A percentile compares a stretch with the other conserved stretches of the same genome.
Conservation (phyloP, 2,888 invertebrate genomes). For the Galerucella calmariensis region DNA sequence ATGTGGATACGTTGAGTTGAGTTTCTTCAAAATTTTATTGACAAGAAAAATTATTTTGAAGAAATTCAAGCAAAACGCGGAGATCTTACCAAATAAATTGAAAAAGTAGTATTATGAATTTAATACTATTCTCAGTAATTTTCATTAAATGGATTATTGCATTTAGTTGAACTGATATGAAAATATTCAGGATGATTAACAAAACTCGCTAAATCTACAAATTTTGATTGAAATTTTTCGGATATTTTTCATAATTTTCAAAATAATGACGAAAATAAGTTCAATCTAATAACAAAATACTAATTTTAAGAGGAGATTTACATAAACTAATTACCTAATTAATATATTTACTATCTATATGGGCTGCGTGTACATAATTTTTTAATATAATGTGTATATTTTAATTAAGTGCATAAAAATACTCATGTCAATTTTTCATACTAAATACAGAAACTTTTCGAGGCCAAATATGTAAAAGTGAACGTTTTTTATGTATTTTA, state of each 20-base stretch:
- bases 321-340: conserved; percentile 9
- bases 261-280: not conserved
- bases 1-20: too few relatives aligned
- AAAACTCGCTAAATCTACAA: too few relatives aligned
- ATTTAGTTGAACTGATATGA: too few relatives aligned
- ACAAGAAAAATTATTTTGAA: too few relatives aligned
- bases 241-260: not conserved
- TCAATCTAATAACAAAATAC: not conserved
- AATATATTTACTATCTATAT: conserved; percentile 29
- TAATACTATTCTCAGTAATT: too few relatives aligned
- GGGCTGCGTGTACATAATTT: conserved; percentile 45
- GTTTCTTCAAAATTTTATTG: too few relatives aligned
- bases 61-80: too few relatives aligned
- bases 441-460: conserved; percentile 43
- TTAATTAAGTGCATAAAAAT: conserved; percentile 46
- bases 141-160: too few relatives aligned
- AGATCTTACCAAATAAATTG: too few relatives aligned
- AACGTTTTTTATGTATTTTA: conserved; percentile 47
- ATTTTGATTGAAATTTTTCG: not conserved
- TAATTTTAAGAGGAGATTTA: conserved; percentile 12
- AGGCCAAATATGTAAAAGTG: conserved; percentile 53
- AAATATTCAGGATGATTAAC: not conserved
- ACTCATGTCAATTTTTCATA: conserved; percentile 51
- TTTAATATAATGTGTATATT: conserved; percentile 42
- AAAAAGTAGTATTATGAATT: too few relatives aligned